Base-by-base conservation (phyloP, 2,113 vertebrate genomes). In the Bubo scandiacus region DNA sequence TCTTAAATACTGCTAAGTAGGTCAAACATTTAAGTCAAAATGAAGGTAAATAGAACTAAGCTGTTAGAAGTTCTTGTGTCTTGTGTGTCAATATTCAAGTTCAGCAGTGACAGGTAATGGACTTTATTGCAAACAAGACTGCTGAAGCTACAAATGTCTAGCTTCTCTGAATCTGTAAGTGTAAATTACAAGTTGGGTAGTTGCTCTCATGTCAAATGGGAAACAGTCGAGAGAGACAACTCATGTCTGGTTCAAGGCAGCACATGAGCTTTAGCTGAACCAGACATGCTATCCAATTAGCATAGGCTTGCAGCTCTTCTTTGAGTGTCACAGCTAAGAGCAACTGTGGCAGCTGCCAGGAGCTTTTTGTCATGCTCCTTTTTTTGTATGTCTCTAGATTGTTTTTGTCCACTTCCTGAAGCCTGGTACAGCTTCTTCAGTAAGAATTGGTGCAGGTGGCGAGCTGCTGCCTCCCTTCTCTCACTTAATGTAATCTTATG, bases 341-440 rank as follows among this genome's bases (percentile, higher is more conserved):
- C 58, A 36, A 79, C 92, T 86, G 32, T 92, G 74, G 85, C 85
- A 96, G 87, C 81, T 94, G 90, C 43, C 93, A 70, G 61, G 66
- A 81, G 81, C 49, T 68, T 94, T 91, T 75, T 80, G 71, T 88
- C 42, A 18, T n/a, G 45, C 20, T 58, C 27, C 3, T 18, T 65
- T 61, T 75, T 85, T 34, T 9, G 3, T 55, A 3, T 20, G 18
- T 83, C 12, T 70, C 81, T 55, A n/a, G 52, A 80, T 66, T 47
- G 43, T 20, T 89, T 84, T 73, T 86, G 79, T 77, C 59, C 71
- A 15, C 26, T 75, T 87, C 32, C 14, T 82, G 29, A 22, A 80
- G n/a, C 42, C 54, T 38, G 30, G 25, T 73, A 22, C 62, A 42
- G 12, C 43, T 52, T 75, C 10, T 70, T 78, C 34, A 36, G 14